Percentiles rank a stretch among this genome's conserved stretches.
phyloP scores from a whole-genome alignment of 2,797 vertebrate species.

The Myotis daubentonii region DNA sequence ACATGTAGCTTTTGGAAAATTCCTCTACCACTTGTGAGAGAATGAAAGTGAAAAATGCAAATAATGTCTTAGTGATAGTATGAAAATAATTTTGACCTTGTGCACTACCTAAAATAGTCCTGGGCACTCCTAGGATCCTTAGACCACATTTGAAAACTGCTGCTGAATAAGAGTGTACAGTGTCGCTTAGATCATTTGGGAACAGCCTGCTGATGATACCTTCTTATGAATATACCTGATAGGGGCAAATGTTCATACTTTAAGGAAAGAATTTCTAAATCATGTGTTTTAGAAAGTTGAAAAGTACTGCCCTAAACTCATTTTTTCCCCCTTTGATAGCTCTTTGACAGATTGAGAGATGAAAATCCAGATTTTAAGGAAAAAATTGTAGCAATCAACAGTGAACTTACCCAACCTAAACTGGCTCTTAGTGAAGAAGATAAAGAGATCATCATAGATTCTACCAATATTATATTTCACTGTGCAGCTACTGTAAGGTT shows the following conservation, averaged over 20 bases:
- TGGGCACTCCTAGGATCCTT: not conserved
- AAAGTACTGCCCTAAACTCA: slow-evolving; percentile 46
- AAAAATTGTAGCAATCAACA: slow-evolving; percentile 94
- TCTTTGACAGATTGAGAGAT: slow-evolving; percentile 94
- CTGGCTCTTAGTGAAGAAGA: slow-evolving; percentile 92
- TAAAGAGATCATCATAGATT: slow-evolving; percentile 89
- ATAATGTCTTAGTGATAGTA: not conserved
- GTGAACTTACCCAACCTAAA: slow-evolving; percentile 93
- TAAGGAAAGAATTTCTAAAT: not conserved
- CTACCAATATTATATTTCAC: slow-evolving; percentile 94
- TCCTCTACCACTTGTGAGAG: not conserved
- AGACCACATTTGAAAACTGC: not conserved
- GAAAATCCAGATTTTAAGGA: slow-evolving; percentile 94
- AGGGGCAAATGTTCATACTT: not conserved
- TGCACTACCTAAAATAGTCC: not conserved
- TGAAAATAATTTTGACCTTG: slow-evolving; percentile 19
- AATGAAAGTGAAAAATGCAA: slow-evolving; percentile 2
- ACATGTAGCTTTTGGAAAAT: not conserved
- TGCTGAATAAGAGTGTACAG: not conserved
- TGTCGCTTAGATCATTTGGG: not conserved
- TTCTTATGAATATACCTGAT: not conserved
- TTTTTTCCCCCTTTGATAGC: slow-evolving; percentile 84
- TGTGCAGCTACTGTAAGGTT: slow-evolving; percentile 98
- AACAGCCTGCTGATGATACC: not conserved
- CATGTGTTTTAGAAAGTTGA: slow-evolving; percentile 42